phyloP scores from a whole-genome alignment of 2,888 invertebrate genomes.

The Agonum fuliginosum region DNA sequence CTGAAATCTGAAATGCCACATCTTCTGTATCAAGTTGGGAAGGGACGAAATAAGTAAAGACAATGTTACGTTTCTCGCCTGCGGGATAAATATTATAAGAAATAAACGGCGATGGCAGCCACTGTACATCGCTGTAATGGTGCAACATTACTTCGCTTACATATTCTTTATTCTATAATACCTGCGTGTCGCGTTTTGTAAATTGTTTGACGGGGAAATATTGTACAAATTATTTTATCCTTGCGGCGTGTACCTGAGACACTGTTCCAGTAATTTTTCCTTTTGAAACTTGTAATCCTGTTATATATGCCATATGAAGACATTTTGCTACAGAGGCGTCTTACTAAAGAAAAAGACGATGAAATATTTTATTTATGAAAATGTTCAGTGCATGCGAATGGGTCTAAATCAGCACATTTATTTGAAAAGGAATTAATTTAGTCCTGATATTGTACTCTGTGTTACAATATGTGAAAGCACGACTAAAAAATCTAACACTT shows the following conservation, averaged over 20 bases:
- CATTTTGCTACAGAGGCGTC: background rate
- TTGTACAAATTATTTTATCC: constrained; percentile 41
- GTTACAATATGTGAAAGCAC: too few species aligned
- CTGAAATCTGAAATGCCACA: background rate
- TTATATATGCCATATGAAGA: constrained; percentile 2
- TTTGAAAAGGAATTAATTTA: too few species aligned
- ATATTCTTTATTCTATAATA: constrained; percentile 49
- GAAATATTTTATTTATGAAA: too few species aligned
- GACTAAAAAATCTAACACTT: too few species aligned
- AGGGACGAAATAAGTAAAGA: background rate
- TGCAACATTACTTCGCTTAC: constrained; percentile 33
- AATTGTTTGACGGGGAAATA: constrained; percentile 30
- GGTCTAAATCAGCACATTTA: too few species aligned
- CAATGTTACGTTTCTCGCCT: background rate
- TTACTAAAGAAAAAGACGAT: too few species aligned
- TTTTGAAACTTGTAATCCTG: constrained; percentile 10
- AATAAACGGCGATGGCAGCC: constrained; percentile 38
- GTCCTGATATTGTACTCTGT: too few species aligned
- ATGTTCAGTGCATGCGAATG: too few species aligned
- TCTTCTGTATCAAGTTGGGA: background rate
- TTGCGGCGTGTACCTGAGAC: background rate
- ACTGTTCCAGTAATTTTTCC: background rate
- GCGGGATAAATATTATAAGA: constrained; percentile 48
- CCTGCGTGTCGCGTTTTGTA: constrained; percentile 39
- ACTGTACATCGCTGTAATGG: constrained; percentile 34